A percentile compares a stretch with the other conserved stretches of the same genome.
These are phyloP conservation scores for Fundulus diaphanus DNA, from an alignment of 2,797 vertebrate genomes.

Conservation along the genomic window DNA sequence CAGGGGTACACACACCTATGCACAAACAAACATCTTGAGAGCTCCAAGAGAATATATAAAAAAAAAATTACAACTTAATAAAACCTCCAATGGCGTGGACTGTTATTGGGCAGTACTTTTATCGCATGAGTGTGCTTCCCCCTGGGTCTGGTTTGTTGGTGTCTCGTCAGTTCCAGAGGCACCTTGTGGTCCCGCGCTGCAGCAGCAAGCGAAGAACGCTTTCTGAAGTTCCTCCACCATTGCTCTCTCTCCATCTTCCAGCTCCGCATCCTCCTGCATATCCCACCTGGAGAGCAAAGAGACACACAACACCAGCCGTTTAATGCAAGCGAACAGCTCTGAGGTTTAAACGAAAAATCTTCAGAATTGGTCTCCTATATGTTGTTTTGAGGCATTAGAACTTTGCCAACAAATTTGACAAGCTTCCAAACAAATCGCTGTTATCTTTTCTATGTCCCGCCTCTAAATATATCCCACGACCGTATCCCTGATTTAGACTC, in stretches of 20 bases:
- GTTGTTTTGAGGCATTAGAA: neutral
- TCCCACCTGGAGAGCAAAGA: slow-evolving; percentile 90
- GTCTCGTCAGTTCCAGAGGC: slow-evolving; percentile 60
- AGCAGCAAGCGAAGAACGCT: slow-evolving; percentile 75
- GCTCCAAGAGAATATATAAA: slow-evolving; percentile 51
- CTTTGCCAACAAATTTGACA: neutral
- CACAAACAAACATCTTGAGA: slow-evolving; percentile 46
- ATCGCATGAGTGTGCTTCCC: slow-evolving; percentile 61
- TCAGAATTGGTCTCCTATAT: neutral
- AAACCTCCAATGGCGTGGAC: slow-evolving; percentile 46
- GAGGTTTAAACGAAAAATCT: slow-evolving; percentile 25
- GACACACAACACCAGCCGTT: slow-evolving; percentile 40
- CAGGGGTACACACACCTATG: slow-evolving; percentile 14
- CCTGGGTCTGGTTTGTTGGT: slow-evolving; percentile 48
- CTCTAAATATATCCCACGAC: slow-evolving; percentile 10
- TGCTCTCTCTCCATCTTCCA: slow-evolving; percentile 87
- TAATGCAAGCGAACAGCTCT: slow-evolving; percentile 29
- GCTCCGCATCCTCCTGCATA: slow-evolving; percentile 86
- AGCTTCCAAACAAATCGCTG: slow-evolving; percentile 1
- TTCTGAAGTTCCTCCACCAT: slow-evolving; percentile 87
- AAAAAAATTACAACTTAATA: slow-evolving; percentile 64
- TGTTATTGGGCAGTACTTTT: slow-evolving; percentile 65
- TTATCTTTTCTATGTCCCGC: neutral
- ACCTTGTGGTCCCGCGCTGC: slow-evolving; percentile 55
- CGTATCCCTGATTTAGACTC: slow-evolving; percentile 6